A percentile compares a stretch with the other conserved stretches of the same genome.
Evolutionary conservation across 2,888 invertebrate species (phyloP).

Genomic region (Drosophila gaucha): DNA sequence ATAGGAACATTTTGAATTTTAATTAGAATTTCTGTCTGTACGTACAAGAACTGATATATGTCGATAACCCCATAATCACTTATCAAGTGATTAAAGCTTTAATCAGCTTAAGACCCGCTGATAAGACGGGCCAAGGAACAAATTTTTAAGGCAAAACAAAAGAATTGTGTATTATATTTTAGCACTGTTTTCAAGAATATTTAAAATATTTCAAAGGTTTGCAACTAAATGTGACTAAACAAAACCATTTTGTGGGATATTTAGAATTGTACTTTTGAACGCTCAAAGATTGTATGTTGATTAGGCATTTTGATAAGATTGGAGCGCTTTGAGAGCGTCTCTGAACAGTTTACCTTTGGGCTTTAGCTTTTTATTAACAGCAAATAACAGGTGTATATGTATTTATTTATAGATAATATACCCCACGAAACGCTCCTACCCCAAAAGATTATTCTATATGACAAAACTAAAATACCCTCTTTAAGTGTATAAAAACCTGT

Average conservation of each 20-base stretch:
- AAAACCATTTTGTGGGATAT: not conserved
- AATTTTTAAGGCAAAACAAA: not conserved
- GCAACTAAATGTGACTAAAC: not conserved
- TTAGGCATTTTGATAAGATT: constrained; percentile 32
- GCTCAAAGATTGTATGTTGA: constrained; percentile 12
- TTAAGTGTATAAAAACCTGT: constrained; percentile 41
- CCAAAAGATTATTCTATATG: not conserved
- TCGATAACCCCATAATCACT: constrained; percentile 11
- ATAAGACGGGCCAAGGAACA: constrained; percentile 18
- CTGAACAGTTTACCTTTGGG: constrained; percentile 2
- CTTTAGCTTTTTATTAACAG: not conserved
- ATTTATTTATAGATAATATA: too few species aligned
- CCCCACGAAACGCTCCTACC: too few species aligned
- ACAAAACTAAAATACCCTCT: not conserved
- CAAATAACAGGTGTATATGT: too few species aligned
- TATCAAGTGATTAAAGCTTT: constrained; percentile 3
- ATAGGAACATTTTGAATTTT: not conserved
- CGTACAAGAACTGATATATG: not conserved
- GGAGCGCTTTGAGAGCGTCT: not conserved
- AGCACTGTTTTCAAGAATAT: constrained; percentile 51
- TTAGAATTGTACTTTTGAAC: constrained; percentile 34
- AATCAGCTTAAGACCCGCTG: constrained; percentile 28
- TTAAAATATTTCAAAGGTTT: not conserved
- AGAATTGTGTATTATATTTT: constrained; percentile 11
- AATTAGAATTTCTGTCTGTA: constrained; percentile 5